phyloP scores from a whole-genome alignment of 2,888 invertebrate species.

The Antheraea assamensis region DNA sequence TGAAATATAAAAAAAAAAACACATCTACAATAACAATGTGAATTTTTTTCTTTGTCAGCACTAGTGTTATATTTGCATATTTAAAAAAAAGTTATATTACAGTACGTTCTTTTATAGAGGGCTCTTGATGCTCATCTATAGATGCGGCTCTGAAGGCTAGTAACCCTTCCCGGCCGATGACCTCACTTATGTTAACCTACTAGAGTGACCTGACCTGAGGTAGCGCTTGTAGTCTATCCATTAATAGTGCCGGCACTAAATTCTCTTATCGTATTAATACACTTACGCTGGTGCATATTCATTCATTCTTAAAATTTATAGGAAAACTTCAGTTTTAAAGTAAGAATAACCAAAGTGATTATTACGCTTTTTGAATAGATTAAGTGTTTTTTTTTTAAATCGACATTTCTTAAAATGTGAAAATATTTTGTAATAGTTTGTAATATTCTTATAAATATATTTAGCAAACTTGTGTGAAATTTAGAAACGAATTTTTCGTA shows the following conservation, averaged over 20 bases:
- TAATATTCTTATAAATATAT: no score
- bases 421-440: no score
- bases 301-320: not conserved
- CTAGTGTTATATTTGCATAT: no score
- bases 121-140: not conserved
- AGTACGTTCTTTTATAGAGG: not conserved
- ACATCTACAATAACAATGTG: no score
- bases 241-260: not conserved
- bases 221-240: not conserved
- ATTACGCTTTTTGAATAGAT: not conserved
- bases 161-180: constrained; percentile 8
- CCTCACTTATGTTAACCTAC: constrained; percentile 13
- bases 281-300: not conserved
- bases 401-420: no score
- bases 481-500: no score
- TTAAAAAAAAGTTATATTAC: no score
- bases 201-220: not conserved
- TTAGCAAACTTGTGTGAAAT: no score
- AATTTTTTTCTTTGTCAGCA: not conserved
- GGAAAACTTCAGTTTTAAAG: not conserved
- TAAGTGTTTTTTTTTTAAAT: no score
- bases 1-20: no score
- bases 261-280: not conserved
- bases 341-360: not conserved
- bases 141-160: not conserved